A percentile compares a stretch with the other conserved stretches of the same genome.
These are phyloP conservation scores for Argyresthia goedartella DNA, from an alignment of 2,888 invertebrate genomes.

Conservation along the genomic window DNA sequence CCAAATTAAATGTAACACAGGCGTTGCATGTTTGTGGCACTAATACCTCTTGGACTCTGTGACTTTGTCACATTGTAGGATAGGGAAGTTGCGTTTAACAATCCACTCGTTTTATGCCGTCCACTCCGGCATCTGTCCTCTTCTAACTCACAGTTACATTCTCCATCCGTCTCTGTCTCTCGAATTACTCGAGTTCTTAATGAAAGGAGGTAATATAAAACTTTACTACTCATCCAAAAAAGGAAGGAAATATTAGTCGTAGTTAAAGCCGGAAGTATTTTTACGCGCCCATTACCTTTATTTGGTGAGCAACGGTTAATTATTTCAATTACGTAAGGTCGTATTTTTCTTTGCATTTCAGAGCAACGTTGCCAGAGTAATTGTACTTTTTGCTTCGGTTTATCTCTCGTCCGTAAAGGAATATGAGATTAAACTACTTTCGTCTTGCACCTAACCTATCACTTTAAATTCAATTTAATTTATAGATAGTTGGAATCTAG, in stretches of 20 bases:
- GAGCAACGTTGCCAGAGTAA: neutral
- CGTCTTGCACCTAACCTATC: too few species aligned
- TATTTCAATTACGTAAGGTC: slow-evolving; percentile 39
- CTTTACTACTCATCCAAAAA: neutral
- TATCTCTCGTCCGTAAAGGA: too few species aligned
- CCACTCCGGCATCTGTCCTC: neutral
- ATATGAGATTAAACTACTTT: too few species aligned
- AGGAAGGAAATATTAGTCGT: slow-evolving; percentile 1
- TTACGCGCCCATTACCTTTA: slow-evolving; percentile 25
- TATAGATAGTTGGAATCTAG: too few species aligned
- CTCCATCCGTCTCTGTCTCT: slow-evolving; percentile 8
- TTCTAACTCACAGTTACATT: too few species aligned
- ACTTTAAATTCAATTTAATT: too few species aligned
- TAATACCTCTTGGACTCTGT: neutral
- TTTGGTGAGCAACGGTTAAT: slow-evolving; percentile 31
- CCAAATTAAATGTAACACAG: neutral
- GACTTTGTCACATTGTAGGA: slow-evolving; percentile 3
- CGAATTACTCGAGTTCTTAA: slow-evolving; percentile 11
- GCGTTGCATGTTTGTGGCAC: neutral
- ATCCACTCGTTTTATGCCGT: neutral
- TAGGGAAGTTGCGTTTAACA: neutral
- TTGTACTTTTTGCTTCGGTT: neutral
- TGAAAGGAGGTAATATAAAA: neutral
- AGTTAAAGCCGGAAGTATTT: slow-evolving; percentile 22
- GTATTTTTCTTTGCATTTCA: neutral